Percentiles rank a stretch among this genome's conserved stretches.
These are phyloP conservation scores for Thumatha senex DNA, from an alignment of 2,888 invertebrate genomes.

Conservation along the genomic window DNA sequence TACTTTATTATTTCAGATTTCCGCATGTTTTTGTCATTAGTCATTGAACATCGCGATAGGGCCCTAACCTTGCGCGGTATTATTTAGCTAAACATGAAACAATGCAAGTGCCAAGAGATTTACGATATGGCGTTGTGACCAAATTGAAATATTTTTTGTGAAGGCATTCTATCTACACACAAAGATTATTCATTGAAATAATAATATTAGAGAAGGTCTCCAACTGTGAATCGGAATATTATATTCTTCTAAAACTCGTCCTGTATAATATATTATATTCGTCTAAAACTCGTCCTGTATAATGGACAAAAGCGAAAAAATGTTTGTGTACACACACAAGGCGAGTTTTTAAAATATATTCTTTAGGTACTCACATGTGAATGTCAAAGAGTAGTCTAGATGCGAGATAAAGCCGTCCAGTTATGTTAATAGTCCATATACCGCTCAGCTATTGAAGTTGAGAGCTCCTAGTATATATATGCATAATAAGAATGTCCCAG, in stretches of 20 bases:
- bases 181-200: not conserved
- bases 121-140: too few relatives aligned
- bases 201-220: not conserved
- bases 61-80: not conserved
- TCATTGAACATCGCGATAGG: too few relatives aligned
- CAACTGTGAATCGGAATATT: not conserved
- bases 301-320: not conserved
- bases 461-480: not conserved
- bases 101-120: not conserved
- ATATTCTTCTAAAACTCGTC: not conserved
- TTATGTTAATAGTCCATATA: conserved; percentile 7
- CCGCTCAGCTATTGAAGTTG: not conserved
- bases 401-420: conserved; percentile 5
- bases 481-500: conserved; percentile 4
- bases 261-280: not conserved
- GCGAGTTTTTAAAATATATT: not conserved
- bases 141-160: too few relatives aligned
- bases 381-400: not conserved
- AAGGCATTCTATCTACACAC: not conserved
- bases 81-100: not conserved
- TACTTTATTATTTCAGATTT: too few relatives aligned
- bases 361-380: not conserved
- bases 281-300: not conserved
- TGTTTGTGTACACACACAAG: not conserved
- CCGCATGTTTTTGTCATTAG: too few relatives aligned